Evolutionary conservation across 1,140 invertebrate species (phyloP), one percentile per base, ranked within the genome.

Genomic region (Dysdera silvatica): DNA sequence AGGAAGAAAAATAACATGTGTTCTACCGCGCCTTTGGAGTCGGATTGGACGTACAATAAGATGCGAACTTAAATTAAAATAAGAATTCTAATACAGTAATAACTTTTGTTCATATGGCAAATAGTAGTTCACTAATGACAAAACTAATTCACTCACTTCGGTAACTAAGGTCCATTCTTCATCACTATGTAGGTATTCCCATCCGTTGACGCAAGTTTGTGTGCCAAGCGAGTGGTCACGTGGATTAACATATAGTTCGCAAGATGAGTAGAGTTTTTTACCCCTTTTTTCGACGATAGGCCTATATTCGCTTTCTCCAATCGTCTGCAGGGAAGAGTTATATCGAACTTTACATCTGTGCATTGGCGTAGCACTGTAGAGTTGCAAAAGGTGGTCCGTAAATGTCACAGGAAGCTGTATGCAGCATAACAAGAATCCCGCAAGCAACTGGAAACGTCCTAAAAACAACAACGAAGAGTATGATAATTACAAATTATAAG

Each of bases 331-430:
- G 10, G 20, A 31, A 10, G 51, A 28, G 4, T 54, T 28, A 2
- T 45, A 10, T 8, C 33, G 41, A 23, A 79, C 77, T 73, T 75
- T 69, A 61, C 80, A 81, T 59, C 76, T 74, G 68, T 78, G 79
- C 29, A 77, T 73, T n/a, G 76, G 77, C 3, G 77, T 76, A 31
- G 75, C 73, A 41, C 75, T 75, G 62, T 80, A 77, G 62, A 79
- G 77, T 5, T 72, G 67, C 23, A 77, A 73, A 8, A 80, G 61
- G 26, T 77, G 70, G 54, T 80, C 75, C 68, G 77, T 78, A 68
- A 81, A 77, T 0, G 73, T 71, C 1, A 80, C 76, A 28, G 78
- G 77, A n/a, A 77, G 71, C 61, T 78, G 77, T 69, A 79, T 79
- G 45, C 77, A 70, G n/a, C 73, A 74, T 4, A 82, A 57, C 0